phyloP scores from a whole-genome alignment of 2,888 invertebrate genomes.

The Nephrotoma appendiculata region DNA sequence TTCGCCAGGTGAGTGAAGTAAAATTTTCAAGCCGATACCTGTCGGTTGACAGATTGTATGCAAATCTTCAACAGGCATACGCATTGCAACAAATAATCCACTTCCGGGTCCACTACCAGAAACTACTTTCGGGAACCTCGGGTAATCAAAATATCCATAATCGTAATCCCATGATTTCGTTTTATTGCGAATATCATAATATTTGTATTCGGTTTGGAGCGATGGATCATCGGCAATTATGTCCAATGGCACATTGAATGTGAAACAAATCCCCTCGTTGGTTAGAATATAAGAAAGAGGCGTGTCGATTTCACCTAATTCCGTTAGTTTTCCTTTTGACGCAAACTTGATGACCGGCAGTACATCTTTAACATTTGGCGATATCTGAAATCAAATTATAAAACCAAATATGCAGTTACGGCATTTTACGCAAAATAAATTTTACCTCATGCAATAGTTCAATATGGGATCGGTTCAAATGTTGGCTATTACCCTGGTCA shows the following conservation, averaged over 20 bases:
- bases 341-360: neutral
- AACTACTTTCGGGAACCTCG: neutral
- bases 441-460: neutral
- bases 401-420: neutral
- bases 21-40: neutral
- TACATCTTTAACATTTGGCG: neutral
- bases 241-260: neutral
- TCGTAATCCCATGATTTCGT: neutral
- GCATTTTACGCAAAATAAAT: neutral
- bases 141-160: neutral
- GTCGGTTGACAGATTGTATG: neutral
- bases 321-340: too few species aligned
- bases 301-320: too few species aligned
- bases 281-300: neutral
- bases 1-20: neutral
- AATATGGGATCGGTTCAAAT: neutral
- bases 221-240: neutral
- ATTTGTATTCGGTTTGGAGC: neutral
- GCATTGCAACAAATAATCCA: neutral
- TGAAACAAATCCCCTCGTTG: neutral
- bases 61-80: neutral
- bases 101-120: neutral
- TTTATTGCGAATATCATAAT: neutral
- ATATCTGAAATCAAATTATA: neutral
- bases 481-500: neutral